Percentiles rank a stretch among this genome's conserved stretches.
Evolutionary conservation across 2,797 vertebrate genomes (phyloP).

Genomic region (Myotis daubentonii): DNA sequence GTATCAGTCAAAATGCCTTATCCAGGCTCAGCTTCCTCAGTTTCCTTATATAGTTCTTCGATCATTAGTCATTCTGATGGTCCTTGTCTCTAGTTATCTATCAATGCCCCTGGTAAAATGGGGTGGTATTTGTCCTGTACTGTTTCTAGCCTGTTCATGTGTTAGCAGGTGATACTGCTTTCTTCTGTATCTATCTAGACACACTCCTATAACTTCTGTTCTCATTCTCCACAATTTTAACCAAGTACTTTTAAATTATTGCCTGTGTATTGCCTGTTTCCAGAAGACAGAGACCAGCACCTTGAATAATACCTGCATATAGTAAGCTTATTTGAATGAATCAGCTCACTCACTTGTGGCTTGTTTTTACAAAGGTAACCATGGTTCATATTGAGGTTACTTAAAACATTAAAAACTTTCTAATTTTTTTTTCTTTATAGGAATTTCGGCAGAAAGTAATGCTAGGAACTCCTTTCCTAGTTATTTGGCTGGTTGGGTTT

Average conservation of each 20-base stretch:
- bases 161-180: not conserved
- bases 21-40: not conserved
- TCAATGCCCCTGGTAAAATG: not conserved
- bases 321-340: not conserved
- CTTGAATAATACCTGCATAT: not conserved
- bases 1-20: not conserved
- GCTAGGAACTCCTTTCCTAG: conserved; percentile 98
- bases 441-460: conserved; percentile 99
- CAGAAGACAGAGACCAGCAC: not conserved
- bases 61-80: not conserved
- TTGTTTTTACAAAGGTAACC: conserved; percentile 23
- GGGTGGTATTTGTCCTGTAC: not conserved
- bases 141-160: not conserved
- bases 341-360: not conserved
- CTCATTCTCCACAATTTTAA: conserved; percentile 1
- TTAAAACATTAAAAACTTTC: conserved; percentile 63
- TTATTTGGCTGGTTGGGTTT: conserved; percentile 99
- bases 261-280: not conserved
- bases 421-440: conserved; percentile 85
- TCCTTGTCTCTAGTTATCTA: not conserved
- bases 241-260: conserved; percentile 9
- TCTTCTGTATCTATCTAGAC: not conserved
- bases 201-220: not conserved
- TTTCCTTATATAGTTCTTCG: conserved; percentile 5
- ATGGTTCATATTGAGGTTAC: not conserved